Conservation (phyloP, 2,113 vertebrate genomes). For the Trematocara nigrifrons region DNA sequence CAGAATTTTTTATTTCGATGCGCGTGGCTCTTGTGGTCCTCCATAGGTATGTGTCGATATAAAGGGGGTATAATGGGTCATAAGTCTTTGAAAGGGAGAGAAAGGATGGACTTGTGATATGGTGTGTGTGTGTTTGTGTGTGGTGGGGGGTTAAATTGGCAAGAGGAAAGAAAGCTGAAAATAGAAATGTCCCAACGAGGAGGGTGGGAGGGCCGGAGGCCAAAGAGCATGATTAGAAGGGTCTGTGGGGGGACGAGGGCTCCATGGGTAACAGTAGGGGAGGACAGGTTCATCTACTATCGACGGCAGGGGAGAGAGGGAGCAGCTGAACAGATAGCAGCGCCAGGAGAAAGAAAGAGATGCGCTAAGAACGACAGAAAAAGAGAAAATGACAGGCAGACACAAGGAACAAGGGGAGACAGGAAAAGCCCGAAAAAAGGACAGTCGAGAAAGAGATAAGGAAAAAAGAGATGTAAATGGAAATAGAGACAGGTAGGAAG, state of each 20-base stretch:
- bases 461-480: background rate
- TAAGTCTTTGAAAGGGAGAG: background rate
- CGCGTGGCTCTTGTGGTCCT: no score
- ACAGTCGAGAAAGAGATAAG: background rate
- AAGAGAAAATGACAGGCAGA: background rate
- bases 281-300: slow-evolving; percentile 32
- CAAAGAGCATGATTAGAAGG: slow-evolving; percentile 25
- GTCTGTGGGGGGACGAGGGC: background rate
- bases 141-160: background rate
- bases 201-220: background rate
- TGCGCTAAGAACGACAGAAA: background rate
- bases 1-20: no score
- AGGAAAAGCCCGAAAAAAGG: background rate
- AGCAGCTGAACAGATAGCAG: background rate
- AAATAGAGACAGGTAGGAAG: background rate
- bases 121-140: no score
- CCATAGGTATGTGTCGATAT: background rate
- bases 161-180: background rate
- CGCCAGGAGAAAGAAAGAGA: background rate
- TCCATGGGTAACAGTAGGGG: slow-evolving; percentile 11
- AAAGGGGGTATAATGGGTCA: background rate
- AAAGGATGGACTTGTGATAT: background rate
- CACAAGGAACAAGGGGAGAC: background rate
- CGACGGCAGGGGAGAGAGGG: slow-evolving; percentile 2
- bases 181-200: background rate